phyloP scores from a whole-genome alignment of 2,797 vertebrate species.

The Coluber constrictor region DNA sequence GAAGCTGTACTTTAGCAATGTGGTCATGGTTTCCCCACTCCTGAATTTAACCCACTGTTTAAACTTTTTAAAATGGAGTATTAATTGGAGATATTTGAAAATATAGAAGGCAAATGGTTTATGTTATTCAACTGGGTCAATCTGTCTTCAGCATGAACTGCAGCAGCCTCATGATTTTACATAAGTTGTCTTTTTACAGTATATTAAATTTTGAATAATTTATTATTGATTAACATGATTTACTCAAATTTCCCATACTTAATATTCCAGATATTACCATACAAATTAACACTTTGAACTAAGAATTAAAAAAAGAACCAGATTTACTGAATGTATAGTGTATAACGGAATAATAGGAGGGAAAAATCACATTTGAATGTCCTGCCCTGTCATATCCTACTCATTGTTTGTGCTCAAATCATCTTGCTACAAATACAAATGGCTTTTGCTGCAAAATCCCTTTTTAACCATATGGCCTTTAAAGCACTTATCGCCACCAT shows the following conservation, averaged over 20 bases:
- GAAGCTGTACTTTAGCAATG: neutral
- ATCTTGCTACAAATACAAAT: conserved; percentile 25
- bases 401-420: neutral
- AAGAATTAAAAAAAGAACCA: neutral
- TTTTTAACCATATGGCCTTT: conserved; percentile 32
- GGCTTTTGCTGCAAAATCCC: conserved; percentile 36
- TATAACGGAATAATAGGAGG: neutral
- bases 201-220: neutral
- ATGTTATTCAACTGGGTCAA: neutral
- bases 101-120: neutral
- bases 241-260: neutral
- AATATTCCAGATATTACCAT: neutral
- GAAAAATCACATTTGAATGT: neutral
- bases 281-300: neutral
- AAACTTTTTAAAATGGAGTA: neutral
- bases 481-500: conserved; percentile 44
- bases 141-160: neutral
- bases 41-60: neutral
- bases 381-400: neutral
- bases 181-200: neutral
- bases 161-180: neutral
- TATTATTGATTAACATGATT: neutral
- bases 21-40: neutral
- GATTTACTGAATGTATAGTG: neutral
- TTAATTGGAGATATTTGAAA: neutral